Conservation (phyloP, 1,140 invertebrate species). For the Nephila pilipes region DNA sequence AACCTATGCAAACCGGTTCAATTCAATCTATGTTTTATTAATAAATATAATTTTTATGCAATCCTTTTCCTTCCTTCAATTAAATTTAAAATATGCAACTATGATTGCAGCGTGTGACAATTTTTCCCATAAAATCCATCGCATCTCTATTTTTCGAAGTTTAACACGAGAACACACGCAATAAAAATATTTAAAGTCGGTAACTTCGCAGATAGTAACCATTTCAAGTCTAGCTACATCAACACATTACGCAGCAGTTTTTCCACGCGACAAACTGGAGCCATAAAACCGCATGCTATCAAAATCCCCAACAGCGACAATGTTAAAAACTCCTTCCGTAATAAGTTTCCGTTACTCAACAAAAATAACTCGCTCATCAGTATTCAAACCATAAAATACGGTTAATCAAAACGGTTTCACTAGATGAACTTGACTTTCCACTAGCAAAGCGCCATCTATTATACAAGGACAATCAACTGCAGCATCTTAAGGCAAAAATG, state of each 20-base stretch:
- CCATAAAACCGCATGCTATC: neutral
- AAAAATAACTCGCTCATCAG: conserved; percentile 11
- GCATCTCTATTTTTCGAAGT: too few species aligned
- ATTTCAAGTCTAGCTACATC: neutral
- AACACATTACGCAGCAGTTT: neutral
- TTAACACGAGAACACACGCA: too few species aligned
- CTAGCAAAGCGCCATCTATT: neutral
- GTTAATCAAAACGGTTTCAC: neutral
- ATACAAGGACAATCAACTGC: neutral
- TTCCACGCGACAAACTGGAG: neutral
- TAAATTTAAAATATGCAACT: too few species aligned
- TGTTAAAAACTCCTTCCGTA: neutral
- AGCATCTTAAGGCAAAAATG: neutral
- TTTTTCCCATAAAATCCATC: too few species aligned
- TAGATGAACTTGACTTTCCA: neutral
- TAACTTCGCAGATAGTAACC: too few species aligned
- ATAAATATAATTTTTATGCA: too few species aligned
- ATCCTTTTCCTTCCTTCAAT: too few species aligned
- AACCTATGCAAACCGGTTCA: too few species aligned
- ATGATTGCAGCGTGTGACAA: too few species aligned
- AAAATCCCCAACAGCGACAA: neutral
- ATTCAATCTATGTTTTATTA: too few species aligned
- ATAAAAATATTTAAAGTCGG: too few species aligned
- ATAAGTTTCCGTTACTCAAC: conserved; percentile 20
- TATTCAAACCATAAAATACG: neutral